Evolutionary conservation across 2,888 invertebrate species (phyloP).

Genomic region (Lamellibrachia satsuma): DNA sequence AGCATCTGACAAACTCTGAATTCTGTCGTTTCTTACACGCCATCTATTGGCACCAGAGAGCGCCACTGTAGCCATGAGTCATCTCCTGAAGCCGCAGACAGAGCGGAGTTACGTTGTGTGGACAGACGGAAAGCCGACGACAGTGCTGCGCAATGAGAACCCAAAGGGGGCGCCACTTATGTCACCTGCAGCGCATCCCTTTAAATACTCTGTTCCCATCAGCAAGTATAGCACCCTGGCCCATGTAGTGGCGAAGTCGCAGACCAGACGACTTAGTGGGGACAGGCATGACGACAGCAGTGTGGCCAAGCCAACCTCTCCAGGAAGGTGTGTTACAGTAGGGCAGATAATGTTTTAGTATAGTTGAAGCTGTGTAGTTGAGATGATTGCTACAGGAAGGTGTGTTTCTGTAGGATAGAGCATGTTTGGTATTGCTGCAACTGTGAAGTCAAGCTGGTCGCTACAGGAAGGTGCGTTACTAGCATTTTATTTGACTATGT

Average conservation of each 20-base stretch:
- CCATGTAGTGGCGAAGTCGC: conserved; percentile 5
- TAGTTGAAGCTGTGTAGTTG: not conserved
- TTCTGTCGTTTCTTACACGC: not conserved
- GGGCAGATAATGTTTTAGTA: not conserved
- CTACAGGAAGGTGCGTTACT: not conserved
- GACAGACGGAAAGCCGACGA: conserved; percentile 26
- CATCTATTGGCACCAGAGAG: not conserved
- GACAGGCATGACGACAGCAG: not conserved
- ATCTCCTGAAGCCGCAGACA: not conserved
- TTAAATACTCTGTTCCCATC: conserved; percentile 30
- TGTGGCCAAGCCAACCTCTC: not conserved
- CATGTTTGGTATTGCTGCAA: no score
- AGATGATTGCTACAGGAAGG: not conserved
- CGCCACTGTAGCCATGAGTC: not conserved
- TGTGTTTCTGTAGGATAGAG: not conserved
- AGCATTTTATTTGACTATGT: no score
- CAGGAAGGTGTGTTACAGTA: not conserved
- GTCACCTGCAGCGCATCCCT: not conserved
- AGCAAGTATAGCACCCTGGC: conserved; percentile 30
- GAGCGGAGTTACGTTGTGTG: conserved; percentile 19
- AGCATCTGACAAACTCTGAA: not conserved
- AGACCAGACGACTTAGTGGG: not conserved
- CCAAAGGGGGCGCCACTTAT: not conserved
- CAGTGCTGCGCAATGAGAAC: not conserved
- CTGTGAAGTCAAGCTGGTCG: not conserved